A percentile compares a stretch with the other conserved stretches of the same genome.
phyloP scores from a whole-genome alignment of 2,113 vertebrate species.

The Echinops telfairi region DNA sequence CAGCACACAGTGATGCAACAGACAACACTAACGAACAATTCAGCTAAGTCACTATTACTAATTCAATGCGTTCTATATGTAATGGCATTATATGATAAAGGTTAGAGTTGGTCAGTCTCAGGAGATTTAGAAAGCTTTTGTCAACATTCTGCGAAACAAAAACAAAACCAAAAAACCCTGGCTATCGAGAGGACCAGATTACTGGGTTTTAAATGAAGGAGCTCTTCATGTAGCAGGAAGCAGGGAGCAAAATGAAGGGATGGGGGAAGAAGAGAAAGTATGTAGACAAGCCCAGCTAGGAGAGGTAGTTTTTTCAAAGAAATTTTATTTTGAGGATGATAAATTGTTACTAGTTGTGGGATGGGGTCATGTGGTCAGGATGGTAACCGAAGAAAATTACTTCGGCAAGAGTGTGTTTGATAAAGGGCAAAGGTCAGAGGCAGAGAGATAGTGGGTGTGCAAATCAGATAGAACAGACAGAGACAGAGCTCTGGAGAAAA shows the following conservation, averaged over 20 bases:
- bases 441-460: background rate
- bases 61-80: conserved; percentile 50
- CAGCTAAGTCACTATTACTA: conserved; percentile 70
- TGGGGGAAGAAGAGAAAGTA: background rate
- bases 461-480: background rate
- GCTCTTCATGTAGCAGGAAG: background rate
- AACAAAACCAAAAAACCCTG: background rate
- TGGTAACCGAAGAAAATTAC: background rate
- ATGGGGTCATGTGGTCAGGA: background rate
- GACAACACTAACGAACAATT: conserved; percentile 56
- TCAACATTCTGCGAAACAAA: background rate
- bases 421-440: conserved; percentile 15
- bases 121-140: background rate
- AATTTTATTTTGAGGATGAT: conserved; percentile 48
- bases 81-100: conserved; percentile 43
- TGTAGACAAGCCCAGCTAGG: background rate
- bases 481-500: conserved; percentile 9
- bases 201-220: background rate
- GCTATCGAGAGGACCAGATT: background rate
- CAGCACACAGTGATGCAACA: background rate
- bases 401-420: conserved; percentile 1
- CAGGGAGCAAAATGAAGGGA: background rate
- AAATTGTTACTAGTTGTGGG: conserved; percentile 1
- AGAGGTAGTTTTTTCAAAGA: conserved; percentile 29
- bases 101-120: conserved; percentile 5